Base-by-base conservation (phyloP, 1,140 invertebrate genomes). In the Coelopa frigida region DNA sequence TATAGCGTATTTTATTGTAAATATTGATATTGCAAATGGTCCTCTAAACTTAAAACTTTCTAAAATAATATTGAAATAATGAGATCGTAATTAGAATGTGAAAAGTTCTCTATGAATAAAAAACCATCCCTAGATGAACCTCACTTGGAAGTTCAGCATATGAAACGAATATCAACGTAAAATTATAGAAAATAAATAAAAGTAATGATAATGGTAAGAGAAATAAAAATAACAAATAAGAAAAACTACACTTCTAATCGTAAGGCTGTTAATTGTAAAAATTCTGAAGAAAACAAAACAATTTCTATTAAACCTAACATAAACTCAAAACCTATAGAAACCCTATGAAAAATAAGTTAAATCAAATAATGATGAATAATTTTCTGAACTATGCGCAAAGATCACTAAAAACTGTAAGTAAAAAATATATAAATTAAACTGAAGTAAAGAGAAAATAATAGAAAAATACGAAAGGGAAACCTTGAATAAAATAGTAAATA, bases 221-320 rank as follows among this genome's bases (percentile, higher is more conserved):
- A 35, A 36, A 24, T 17, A 45, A 32, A 37, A 5, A 26, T 10
- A 29, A 29, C 8, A 29, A 29, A 29, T 10, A 29, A 29, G 27
- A 29, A 29, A 8, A 29, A 10, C 14, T 29, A 29, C 14, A 29
- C 18, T 62, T 59, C 62, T 62, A 62, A 65, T 62, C 57, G 62
- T 66, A 66, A 62, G 59, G 62, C 62, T 65, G 62, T 66, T 65
- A 65, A 61, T 60, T 66, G 59, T 66, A 66, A 61, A 61, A 36
- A 36, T 48, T 46, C 41, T 59, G 51, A 48, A 48, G 22, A 48
- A 22, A 12, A 31, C 32, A 39, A 49, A 42, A 39, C 18, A 27
- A 35, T 23, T 12, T 33, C 35, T 46, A 36, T 35, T 27, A 23
- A 31, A 42, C 50, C 41, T 51, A 58, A 58, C 45, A 41, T 43